Base-by-base conservation (phyloP, 92 coral and sea anemone genomes). In the Epizoanthus ramosus region DNA sequence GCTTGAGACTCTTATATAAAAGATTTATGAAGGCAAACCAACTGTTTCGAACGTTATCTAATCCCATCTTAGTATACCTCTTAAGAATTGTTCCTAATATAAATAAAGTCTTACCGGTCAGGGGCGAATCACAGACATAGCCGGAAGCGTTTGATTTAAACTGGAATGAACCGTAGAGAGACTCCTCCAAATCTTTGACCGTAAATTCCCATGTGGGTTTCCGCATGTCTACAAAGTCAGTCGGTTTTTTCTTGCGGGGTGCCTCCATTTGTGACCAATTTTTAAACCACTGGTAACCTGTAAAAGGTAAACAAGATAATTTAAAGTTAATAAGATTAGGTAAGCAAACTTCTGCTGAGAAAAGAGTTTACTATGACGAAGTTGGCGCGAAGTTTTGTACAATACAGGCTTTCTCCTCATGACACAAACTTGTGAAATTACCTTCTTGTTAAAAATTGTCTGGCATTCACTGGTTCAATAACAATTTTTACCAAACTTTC, bases 181-280 rank as follows among this genome's bases (percentile, higher is more conserved):
- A 50, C 8, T 33, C 35, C 63, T 77, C 37, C 24, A 77, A 63
- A 63, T 63, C 47, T 28, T 61, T 15, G 57, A 17, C 16, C 8
- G 57, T 61, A 23, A 77, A 77, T 77, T 77, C 82, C 82, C 82
- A 17, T 14, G 71, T 60, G 82, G 82, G 12, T 77, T 77, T 61
- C 82, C 70, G 39, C 24, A 61, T 77, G 82, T 41, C 54, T 54
- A 39, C 69, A 19, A 17, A 18, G 24, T 41, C 31, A 21, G 23
- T 61, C 31, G 16, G 4, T 60, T 35, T 41, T 47, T 14, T 63
- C 60, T 57, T 58, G n/a, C 41, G 18, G 67, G 39, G 60, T 39
- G 31, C 19, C 10, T 33, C 80, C 68, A 56, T 75, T 66, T 67
- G 72, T 19, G 39, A 4, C 70, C 22, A 31, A 58, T 33, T 75